Evolutionary conservation across 2,797 vertebrate genomes (phyloP).

Genomic region (Atherinosoma microstoma): DNA sequence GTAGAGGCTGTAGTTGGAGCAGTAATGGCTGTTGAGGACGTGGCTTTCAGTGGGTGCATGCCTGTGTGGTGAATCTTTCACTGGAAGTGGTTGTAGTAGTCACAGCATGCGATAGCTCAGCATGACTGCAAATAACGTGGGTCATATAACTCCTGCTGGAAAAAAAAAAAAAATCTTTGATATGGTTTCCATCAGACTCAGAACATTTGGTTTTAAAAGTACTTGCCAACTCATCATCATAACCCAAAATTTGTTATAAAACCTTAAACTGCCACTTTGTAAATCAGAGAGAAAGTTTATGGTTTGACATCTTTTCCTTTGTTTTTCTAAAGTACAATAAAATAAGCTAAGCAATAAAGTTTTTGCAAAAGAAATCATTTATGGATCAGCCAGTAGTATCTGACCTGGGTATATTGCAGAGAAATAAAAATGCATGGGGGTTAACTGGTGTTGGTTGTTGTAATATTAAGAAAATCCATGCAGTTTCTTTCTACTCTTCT

Average conservation of each 20-base stretch:
- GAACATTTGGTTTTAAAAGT: not conserved
- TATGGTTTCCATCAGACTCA: not conserved
- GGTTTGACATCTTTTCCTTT: not conserved
- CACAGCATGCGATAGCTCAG: slow-evolving; percentile 38
- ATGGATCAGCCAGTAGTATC: slow-evolving; percentile 24
- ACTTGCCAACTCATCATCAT: not conserved
- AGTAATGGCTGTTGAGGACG: slow-evolving; percentile 23
- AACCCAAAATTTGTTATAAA: too few relatives aligned
- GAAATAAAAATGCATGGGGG: slow-evolving; percentile 43
- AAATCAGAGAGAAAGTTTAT: not conserved
- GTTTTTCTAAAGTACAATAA: slow-evolving; percentile 2
- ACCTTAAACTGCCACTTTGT: not conserved
- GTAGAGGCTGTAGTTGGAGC: slow-evolving; percentile 40
- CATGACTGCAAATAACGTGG: slow-evolving; percentile 54
- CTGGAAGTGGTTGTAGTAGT: slow-evolving; percentile 31
- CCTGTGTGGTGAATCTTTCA: slow-evolving; percentile 50
- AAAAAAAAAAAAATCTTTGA: not conserved
- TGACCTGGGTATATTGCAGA: slow-evolving; percentile 51
- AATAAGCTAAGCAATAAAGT: not conserved
- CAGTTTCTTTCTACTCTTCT: slow-evolving; percentile 8
- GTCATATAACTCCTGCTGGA: slow-evolving; percentile 40
- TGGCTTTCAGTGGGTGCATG: slow-evolving; percentile 61
- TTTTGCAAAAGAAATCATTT: slow-evolving; percentile 9
- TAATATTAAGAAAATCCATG: slow-evolving; percentile 8
- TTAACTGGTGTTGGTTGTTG: slow-evolving; percentile 55